These are phyloP conservation scores for Telenomus remus DNA, from an alignment of 1,140 invertebrate genomes.

Conservation along the genomic window DNA sequence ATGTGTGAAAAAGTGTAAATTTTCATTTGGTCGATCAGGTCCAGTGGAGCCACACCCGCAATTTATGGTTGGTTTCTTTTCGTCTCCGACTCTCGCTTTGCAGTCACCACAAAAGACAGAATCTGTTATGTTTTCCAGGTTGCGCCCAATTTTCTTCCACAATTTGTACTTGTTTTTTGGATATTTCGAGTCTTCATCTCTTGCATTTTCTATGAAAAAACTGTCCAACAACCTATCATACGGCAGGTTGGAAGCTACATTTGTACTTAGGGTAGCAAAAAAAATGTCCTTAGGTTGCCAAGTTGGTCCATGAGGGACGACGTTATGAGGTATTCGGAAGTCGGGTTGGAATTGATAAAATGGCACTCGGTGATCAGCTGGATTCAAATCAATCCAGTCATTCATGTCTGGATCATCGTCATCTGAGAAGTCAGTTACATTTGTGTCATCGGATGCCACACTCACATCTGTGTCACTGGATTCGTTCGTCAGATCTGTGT, in stretches of 20 bases:
- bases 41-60: slow-evolving; percentile 3
- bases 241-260: neutral
- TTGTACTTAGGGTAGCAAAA: too few relatives aligned
- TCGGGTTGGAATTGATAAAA: too few relatives aligned
- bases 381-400: too few relatives aligned
- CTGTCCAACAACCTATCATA: neutral
- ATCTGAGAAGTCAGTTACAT: too few relatives aligned
- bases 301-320: too few relatives aligned
- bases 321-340: too few relatives aligned
- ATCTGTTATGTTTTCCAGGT: slow-evolving; percentile 3
- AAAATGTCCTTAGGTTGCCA: too few relatives aligned
- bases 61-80: slow-evolving; percentile 1
- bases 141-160: slow-evolving; percentile 12
- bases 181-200: neutral
- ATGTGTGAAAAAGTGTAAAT: slow-evolving; percentile 6
- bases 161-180: slow-evolving; percentile 18
- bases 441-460: too few relatives aligned
- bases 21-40: neutral
- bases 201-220: neutral
- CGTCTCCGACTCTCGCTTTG: slow-evolving; percentile 4
- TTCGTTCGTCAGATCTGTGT: too few relatives aligned
- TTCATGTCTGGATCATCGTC: too few relatives aligned
- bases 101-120: slow-evolving; percentile 22
- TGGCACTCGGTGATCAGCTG: too few relatives aligned
- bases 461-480: too few relatives aligned